phyloP scores from a whole-genome alignment of 2,113 vertebrate genomes.

The Cebus imitator region DNA sequence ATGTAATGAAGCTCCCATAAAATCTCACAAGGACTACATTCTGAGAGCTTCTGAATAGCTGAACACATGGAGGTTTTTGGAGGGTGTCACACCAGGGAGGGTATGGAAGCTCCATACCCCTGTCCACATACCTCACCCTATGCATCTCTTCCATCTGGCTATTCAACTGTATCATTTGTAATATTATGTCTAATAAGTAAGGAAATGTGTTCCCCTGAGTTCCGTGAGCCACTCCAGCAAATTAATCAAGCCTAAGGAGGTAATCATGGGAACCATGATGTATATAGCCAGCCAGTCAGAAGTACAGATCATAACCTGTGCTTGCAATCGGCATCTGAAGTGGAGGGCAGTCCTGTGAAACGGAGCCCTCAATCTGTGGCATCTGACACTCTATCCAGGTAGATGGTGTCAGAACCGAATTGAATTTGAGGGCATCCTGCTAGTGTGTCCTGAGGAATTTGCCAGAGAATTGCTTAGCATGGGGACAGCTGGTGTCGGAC shows the following conservation, averaged over 20 bases:
- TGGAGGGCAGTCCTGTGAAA: not conserved
- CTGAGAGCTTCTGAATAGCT: not conserved
- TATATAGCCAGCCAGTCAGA: not conserved
- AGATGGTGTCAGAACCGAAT: not conserved
- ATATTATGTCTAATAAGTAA: not conserved
- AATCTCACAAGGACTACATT: not conserved
- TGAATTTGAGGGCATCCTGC: not conserved
- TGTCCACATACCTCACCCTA: not conserved
- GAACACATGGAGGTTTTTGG: not conserved
- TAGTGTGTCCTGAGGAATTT: not conserved
- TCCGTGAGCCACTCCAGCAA: not conserved
- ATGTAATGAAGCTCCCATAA: not conserved
- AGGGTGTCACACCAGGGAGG: not conserved
- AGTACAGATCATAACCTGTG: not conserved
- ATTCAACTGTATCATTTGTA: not conserved
- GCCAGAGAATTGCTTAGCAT: not conserved
- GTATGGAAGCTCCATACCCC: not conserved
- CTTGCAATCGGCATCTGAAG: not conserved
- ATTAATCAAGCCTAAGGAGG: not conserved
- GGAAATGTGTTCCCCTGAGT: not conserved
- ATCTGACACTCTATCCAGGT: not conserved
- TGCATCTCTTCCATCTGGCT: not conserved
- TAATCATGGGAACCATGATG: not conserved
- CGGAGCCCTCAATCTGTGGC: not conserved
- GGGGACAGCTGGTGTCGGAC: not conserved